These are phyloP conservation scores for Tragelaphus oryx DNA, from an alignment of 2,797 vertebrate genomes.

Conservation along the genomic window DNA sequence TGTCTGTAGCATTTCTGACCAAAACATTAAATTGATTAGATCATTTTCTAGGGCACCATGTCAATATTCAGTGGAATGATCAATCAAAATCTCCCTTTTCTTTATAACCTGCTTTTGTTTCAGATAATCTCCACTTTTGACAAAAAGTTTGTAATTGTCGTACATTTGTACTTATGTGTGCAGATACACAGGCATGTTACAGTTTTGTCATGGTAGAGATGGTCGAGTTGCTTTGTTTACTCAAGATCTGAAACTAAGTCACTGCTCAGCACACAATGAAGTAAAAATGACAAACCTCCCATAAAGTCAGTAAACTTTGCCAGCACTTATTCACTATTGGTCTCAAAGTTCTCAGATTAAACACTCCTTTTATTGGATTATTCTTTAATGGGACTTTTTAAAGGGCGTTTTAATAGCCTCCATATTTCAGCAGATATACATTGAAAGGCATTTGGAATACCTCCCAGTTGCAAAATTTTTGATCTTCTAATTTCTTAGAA, in stretches of 20 bases:
- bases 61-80: not conserved
- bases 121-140: not conserved
- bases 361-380: slow-evolving; percentile 70
- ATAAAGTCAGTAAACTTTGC: not conserved
- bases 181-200: not conserved
- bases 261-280: slow-evolving; percentile 27
- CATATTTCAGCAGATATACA: slow-evolving; percentile 73
- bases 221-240: not conserved
- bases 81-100: not conserved
- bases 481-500: slow-evolving; percentile 74
- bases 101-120: not conserved
- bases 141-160: not conserved
- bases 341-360: slow-evolving; percentile 57
- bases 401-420: slow-evolving; percentile 74
- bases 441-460: slow-evolving; percentile 64
- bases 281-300: not conserved
- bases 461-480: slow-evolving; percentile 69
- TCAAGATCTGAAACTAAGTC: not conserved
- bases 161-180: not conserved
- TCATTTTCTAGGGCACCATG: not conserved
- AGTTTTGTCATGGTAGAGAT: not conserved
- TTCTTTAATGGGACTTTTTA: slow-evolving; percentile 76
- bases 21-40: not conserved
- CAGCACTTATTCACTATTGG: slow-evolving; percentile 25
- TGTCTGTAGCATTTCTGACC: not conserved